Percentiles rank a stretch among this genome's conserved stretches.
Conservation (phyloP, 2,888 invertebrate genomes). For the Pristionchus mayeri region DNA sequence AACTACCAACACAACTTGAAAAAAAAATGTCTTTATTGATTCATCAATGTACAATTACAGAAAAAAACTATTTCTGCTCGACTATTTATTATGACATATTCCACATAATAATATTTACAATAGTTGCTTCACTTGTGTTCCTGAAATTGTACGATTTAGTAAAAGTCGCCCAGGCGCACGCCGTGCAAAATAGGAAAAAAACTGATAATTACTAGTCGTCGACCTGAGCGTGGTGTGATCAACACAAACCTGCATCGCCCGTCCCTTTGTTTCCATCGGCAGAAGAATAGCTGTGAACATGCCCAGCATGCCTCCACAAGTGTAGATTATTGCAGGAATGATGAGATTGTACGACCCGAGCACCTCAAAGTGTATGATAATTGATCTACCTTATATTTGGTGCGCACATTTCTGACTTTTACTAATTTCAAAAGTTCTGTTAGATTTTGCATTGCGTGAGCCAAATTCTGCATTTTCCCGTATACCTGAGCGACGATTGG, state of each 20-base stretch:
- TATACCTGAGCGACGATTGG: constrained; percentile 89
- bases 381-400: neutral
- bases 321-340: constrained; percentile 85
- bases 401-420: too few species aligned
- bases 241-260: constrained; percentile 77
- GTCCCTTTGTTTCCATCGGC: constrained; percentile 88
- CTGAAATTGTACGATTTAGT: neutral
- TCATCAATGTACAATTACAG: too few species aligned
- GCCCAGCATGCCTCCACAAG: constrained; percentile 84
- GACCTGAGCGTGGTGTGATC: neutral
- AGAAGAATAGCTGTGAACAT: constrained; percentile 85
- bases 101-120: constrained; percentile 15
- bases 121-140: constrained; percentile 17
- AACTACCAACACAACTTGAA: too few species aligned
- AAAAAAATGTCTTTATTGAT: too few species aligned
- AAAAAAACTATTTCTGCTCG: too few species aligned
- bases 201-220: neutral
- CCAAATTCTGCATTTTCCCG: too few species aligned
- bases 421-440: too few species aligned
- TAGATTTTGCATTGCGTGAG: too few species aligned
- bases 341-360: constrained; percentile 85
- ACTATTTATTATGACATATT: constrained; percentile 16
- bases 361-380: constrained; percentile 85
- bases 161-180: neutral
- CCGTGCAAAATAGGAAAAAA: neutral